Evolutionary conservation across 2,888 invertebrate genomes (phyloP), one percentile per base, ranked within the genome.

Genomic region (Synergus itoensis): DNA sequence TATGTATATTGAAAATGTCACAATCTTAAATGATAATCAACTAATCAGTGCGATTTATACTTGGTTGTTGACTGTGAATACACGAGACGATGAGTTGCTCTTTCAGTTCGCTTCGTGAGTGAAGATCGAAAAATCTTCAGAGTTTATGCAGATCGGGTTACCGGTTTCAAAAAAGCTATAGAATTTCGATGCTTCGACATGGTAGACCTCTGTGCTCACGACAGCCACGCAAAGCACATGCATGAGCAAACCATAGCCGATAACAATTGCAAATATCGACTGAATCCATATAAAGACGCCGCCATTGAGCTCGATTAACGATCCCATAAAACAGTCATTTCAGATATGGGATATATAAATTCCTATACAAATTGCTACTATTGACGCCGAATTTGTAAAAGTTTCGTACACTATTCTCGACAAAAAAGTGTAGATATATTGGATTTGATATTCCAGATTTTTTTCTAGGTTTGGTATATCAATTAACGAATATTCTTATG

Each of bases 101-200:
- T 28, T 73, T 53, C 48, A 53, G n/a, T 53, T n/a, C 53, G n/a
- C 73, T 73, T 73, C 73, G 53, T 73, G 73, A 53, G 53, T 73
- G n/a, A 28, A 28, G 36, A 73, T 53, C 53, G 53, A 73, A 73
- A 73, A 73, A 73, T 73, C 53, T 36, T 53, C 1, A 48, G 43
- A 69, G n/a, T 73, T 73, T 73, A 53, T 53, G 36, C 53, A n/a
- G 73, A 53, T 73, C 18, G 73, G 36, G 73, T 73, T 73, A 53
- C 53, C 28, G 11, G 18, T 36, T 53, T 53, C 53, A 73, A 73
- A 73, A 73, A 73, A 36, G 53, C 73, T 73, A 53, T 73, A 73
- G 53, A 73, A 73, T 73, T 73, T 73, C 73, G 53, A 73, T 73
- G 36, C 40, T 11, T 53, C 12, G 73, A 53, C 73, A 73, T 73